phyloP scores from a whole-genome alignment of 1,140 invertebrate genomes.

The Drepana arcuata region DNA sequence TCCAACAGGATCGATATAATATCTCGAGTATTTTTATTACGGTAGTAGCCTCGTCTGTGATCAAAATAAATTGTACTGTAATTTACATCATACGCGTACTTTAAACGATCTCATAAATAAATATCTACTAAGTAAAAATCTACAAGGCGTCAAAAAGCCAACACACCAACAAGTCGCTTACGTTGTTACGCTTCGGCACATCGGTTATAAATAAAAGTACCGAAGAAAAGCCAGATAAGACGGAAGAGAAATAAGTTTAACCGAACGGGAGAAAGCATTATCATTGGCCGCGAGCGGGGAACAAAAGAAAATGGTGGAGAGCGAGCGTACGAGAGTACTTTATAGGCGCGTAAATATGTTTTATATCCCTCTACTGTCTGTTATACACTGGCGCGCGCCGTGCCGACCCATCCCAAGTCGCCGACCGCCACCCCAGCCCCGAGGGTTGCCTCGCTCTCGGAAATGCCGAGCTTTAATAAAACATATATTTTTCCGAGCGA shows the following conservation, averaged over 20 bases:
- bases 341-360: conserved; percentile 72
- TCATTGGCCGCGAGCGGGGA: conserved; percentile 65
- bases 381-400: conserved; percentile 64
- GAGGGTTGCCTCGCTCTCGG: conserved; percentile 65
- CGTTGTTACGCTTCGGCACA: conserved; percentile 47
- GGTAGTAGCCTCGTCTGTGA: no score
- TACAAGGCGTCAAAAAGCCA: conserved; percentile 30
- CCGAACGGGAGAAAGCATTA: conserved; percentile 67
- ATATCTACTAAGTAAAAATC: no score
- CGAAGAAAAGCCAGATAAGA: conserved; percentile 64
- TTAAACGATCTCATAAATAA: no score
- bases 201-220: conserved; percentile 61
- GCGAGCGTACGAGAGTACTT: conserved; percentile 69
- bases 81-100: no score
- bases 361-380: conserved; percentile 70
- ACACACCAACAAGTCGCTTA: conserved; percentile 42
- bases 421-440: conserved; percentile 26
- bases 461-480: conserved; percentile 72
- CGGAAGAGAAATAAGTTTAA: conserved; percentile 68
- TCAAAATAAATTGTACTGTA: no score
- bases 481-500: conserved; percentile 71
- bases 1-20: no score
- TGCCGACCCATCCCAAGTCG: conserved; percentile 17
- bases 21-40: no score
- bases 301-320: conserved; percentile 70